A percentile compares a stretch with the other conserved stretches of the same genome.
phyloP scores from a whole-genome alignment of 1,140 invertebrate species.

The Bombus turneri region DNA sequence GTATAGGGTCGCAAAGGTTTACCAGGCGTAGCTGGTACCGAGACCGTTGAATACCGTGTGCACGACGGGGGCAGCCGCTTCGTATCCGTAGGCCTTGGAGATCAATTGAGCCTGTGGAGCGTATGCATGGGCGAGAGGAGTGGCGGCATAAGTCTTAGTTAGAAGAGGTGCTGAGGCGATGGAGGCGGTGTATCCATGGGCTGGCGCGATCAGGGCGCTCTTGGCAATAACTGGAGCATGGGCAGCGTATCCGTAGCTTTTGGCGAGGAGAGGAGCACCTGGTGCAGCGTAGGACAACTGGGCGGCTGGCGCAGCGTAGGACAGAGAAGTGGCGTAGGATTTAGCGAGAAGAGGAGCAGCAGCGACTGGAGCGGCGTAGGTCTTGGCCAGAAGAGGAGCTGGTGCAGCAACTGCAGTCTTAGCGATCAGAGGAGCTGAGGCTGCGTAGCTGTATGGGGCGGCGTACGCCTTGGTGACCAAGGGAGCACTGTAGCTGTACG shows the following conservation, averaged over 20 bases:
- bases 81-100: slow-evolving; percentile 44
- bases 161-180: slow-evolving; percentile 24
- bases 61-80: slow-evolving; percentile 44
- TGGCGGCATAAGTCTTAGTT: slow-evolving; percentile 48
- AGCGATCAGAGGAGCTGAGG: slow-evolving; percentile 23
- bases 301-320: slow-evolving; percentile 38
- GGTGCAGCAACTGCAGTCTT: slow-evolving; percentile 23
- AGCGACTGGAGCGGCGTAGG: slow-evolving; percentile 65
- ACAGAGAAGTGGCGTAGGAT: slow-evolving; percentile 39
- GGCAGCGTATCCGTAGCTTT: background rate
- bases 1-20: slow-evolving; percentile 44
- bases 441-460: background rate
- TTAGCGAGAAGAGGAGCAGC: slow-evolving; percentile 58
- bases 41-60: slow-evolving; percentile 80
- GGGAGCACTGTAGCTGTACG: slow-evolving; percentile 45
- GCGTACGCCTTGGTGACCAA: slow-evolving; percentile 60
- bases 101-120: slow-evolving; percentile 26
- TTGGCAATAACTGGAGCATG: background rate
- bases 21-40: slow-evolving; percentile 81
- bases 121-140: slow-evolving; percentile 35
- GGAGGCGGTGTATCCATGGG: too few relatives aligned
- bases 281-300: slow-evolving; percentile 27
- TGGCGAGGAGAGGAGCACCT: slow-evolving; percentile 24
- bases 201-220: too few relatives aligned
- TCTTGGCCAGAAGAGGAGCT: slow-evolving; percentile 57